Base-by-base conservation (phyloP, 1,140 invertebrate genomes). In the Neelides sp. region DNA sequence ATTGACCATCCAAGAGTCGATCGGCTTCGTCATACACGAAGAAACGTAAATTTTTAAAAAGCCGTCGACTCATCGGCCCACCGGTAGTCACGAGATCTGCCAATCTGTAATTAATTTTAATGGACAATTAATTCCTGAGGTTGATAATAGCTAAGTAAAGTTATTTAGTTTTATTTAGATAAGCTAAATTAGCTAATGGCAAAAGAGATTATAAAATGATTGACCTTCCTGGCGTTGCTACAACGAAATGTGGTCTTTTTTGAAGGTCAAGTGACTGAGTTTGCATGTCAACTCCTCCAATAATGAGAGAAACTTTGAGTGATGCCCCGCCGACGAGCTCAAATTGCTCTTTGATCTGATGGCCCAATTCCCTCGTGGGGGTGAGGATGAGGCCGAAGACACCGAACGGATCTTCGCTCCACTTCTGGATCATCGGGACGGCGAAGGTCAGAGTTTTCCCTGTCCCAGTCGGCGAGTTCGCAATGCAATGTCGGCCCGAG, bases 381-480 rank as follows among this genome's bases (percentile, higher is more conserved):
- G 93, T 95, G 13, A 98, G 70, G 32, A 98, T 71, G n/a, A 98
- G 71, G 24, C 90, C 90, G 76, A 87, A 98, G 63, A 97, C 85
- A 51, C 89, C 84, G 68, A 91, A 90, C 0, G 93, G 92, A 65
- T 91, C 90, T 64, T 92, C 82, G 54, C 85, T 80, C 13, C 97
- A 70, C 57, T 82, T 78, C 66, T 98, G 88, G 42, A 98, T 67
- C 63, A 98, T 92, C 0, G 95, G 95, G 17, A 98, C 64, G 3
- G 88, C 90, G 78, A 97, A 98, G 0, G 93, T 87, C 62, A 94
- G 79, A 4, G 94, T 98, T 75, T 98, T 98, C 28, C 95, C 95
- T 47, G 90, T 95, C 19, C 94, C 95, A 28, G 95, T 98, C 73
- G 77, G 73, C 13, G 76, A 75, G 45, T 75, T 64, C 3, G 74